Conservation (phyloP, 2,797 vertebrate genomes). For the Macroramphosus scolopax region DNA sequence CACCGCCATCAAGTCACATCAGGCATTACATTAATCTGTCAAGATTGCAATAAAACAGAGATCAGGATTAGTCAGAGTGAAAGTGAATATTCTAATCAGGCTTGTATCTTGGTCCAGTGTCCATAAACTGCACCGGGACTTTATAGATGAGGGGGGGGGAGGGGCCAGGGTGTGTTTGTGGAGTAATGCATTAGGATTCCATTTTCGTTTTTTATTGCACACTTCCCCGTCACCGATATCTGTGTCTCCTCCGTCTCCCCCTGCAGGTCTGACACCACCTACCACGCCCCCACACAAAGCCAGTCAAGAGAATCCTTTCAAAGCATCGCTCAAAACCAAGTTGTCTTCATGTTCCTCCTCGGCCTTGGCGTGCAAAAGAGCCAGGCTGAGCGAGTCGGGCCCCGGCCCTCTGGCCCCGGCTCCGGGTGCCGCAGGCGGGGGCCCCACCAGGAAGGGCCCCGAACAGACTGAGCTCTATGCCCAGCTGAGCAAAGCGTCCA, state of each 20-base stretch:
- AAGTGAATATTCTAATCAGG: constrained; percentile 82
- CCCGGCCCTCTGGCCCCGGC: constrained; percentile 74
- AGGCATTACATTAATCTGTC: constrained; percentile 80
- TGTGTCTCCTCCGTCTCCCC: constrained; percentile 38
- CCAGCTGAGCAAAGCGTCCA: constrained; percentile 90
- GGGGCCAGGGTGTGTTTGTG: constrained; percentile 28
- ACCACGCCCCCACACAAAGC: constrained; percentile 99
- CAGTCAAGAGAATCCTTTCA: constrained; percentile 99
- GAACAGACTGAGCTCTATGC: constrained; percentile 95
- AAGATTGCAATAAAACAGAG: constrained; percentile 79
- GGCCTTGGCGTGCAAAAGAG: constrained; percentile 89
- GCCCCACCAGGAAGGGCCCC: constrained; percentile 85
- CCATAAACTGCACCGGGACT: constrained; percentile 65
- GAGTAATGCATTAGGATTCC: constrained; percentile 60
- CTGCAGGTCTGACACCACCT: constrained; percentile 97
- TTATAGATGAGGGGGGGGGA: constrained; percentile 49
- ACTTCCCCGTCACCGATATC: constrained; percentile 23
- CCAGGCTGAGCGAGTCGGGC: constrained; percentile 87
- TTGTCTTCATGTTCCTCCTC: constrained; percentile 92
- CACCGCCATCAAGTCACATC: constrained; percentile 70
- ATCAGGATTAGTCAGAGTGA: constrained; percentile 75
- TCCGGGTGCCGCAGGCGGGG: constrained; percentile 78
- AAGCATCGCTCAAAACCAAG: constrained; percentile 96
- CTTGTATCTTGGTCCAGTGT: constrained; percentile 67
- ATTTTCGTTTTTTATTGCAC: constrained; percentile 47